Conservation (phyloP, 2,113 vertebrate genomes). For the Otis tarda region DNA sequence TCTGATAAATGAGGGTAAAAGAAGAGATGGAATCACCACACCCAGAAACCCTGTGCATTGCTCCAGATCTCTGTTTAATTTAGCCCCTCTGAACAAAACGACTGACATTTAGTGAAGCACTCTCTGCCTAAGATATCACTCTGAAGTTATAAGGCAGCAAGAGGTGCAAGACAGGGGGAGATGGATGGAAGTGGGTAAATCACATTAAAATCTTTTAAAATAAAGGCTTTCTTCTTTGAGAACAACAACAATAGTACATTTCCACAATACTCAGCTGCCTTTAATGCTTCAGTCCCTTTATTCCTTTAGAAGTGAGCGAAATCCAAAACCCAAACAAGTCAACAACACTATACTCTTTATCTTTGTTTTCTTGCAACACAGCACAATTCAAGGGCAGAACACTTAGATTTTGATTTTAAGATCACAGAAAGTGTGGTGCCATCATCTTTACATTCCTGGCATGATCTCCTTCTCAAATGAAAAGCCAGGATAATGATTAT, state of each 20-base stretch:
- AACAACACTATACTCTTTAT: neutral
- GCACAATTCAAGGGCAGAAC: neutral
- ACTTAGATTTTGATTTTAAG: neutral
- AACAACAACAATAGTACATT: neutral
- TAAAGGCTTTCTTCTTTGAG: neutral
- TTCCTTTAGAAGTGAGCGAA: neutral
- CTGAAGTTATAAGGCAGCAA: neutral
- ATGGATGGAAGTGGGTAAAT: neutral
- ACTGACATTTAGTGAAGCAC: neutral
- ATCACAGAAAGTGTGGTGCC: neutral
- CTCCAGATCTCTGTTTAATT: conserved; percentile 23
- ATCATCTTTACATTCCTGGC: neutral
- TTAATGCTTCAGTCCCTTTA: neutral
- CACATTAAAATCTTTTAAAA: neutral
- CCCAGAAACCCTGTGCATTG: neutral
- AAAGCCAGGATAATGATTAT: neutral
- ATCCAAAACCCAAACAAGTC: neutral
- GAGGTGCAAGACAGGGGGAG: neutral
- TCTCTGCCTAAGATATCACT: neutral
- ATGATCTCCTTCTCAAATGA: neutral
- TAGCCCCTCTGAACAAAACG: conserved; percentile 7
- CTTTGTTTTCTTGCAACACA: neutral
- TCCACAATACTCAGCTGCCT: neutral
- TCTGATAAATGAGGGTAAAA: neutral
- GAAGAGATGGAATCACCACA: neutral